These are phyloP conservation scores for Drosophila nigricruria DNA, from an alignment of 2,888 invertebrate species.

Conservation along the genomic window DNA sequence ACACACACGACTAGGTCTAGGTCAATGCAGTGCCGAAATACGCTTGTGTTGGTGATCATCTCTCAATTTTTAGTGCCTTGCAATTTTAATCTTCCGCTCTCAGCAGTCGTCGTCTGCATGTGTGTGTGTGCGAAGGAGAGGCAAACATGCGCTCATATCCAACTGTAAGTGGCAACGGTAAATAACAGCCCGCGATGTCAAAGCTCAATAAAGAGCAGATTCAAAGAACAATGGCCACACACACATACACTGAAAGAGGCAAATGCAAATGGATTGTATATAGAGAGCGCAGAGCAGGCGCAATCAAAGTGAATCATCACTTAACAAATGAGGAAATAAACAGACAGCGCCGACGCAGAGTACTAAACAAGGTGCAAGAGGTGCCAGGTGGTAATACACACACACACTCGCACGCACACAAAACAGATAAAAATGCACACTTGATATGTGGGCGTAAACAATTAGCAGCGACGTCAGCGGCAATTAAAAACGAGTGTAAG, in stretches of 20 bases:
- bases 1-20: constrained; percentile 43
- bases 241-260: constrained; percentile 13
- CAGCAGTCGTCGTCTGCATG: neutral
- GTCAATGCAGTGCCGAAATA: constrained; percentile 30
- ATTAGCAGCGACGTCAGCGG: constrained; percentile 52
- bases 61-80: neutral
- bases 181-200: constrained; percentile 39
- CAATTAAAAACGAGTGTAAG: constrained; percentile 9
- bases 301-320: constrained; percentile 72
- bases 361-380: constrained; percentile 23
- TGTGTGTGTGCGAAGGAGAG: neutral
- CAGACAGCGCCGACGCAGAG: constrained; percentile 47
- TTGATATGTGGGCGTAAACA: constrained; percentile 72
- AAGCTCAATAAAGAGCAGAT: constrained; percentile 31
- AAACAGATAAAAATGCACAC: constrained; percentile 47
- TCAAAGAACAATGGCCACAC: constrained; percentile 53
- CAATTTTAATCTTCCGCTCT: constrained; percentile 12
- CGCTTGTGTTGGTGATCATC: constrained; percentile 35
- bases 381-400: constrained; percentile 33
- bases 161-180: constrained; percentile 43
- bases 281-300: constrained; percentile 13
- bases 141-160: neutral
- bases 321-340: constrained; percentile 62
- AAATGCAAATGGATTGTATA: constrained; percentile 20
- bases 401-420: constrained; percentile 3